Evolutionary conservation across 2,888 invertebrate species (phyloP), one percentile per base, ranked within the genome.

Genomic region (Hirtodrosophila confusa): DNA sequence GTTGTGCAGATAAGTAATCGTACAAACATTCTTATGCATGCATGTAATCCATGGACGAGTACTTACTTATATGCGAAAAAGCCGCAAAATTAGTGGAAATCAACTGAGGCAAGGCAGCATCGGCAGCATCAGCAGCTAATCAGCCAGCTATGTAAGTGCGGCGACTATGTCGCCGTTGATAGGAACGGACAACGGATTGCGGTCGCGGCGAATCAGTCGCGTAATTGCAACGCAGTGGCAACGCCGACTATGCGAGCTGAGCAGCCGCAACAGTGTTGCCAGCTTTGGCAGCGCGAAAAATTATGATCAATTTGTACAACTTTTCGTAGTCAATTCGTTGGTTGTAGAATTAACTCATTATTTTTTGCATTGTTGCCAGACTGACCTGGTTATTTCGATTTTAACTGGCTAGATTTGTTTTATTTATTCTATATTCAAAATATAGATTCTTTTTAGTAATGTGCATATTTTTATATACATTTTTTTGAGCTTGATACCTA

Each of bases 151-250:
- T 68, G 69, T 62, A 67, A 73, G 69, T 62, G 75, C 64, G 65
- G 49, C 48, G 57, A 12, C 24, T 11, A 7, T 47, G 24, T 12
- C 24, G 43, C 48, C 40, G 51, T 12, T 41, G 63, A 48, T 61
- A 40, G 60, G n/a, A 27, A 33, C 37, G 53, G 24, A 29, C 61
- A 55, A 12, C 35, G 61, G 61, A 60, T 78, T 78, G 75, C 66
- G 69, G 78, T 71, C 47, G 50, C 60, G 44, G 69, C 72, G 51
- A 77, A 76, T 66, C 45, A 58, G 33, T 57, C 57, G 58, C 58
- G 57, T 71, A 78, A 80, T 78, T 78, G 75, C 78, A 66, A 53
- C 65, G 63, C 58, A 24, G 83, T 78, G 83, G 83, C 78, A 78
- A 75, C 78, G 75, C 78, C 58, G 40, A 24, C 58, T 33, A 61